Evolutionary conservation across 2,888 invertebrate genomes (phyloP), one percentile per base, ranked within the genome.

Genomic region (Nemapogon koenigi): DNA sequence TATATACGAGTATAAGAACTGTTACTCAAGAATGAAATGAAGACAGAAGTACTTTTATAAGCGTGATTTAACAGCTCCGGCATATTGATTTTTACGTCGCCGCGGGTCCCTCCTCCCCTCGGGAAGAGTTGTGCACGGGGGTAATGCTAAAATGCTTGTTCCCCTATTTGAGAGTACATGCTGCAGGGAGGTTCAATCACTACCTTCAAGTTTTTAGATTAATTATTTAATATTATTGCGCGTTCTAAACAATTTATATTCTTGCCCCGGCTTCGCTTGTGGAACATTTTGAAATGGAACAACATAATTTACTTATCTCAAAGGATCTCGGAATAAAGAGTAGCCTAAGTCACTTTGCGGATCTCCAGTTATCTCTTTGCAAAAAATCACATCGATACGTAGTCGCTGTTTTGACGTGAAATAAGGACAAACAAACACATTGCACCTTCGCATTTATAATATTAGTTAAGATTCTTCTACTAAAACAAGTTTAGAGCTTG

Each of bases 41-140:
- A 80, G 81, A 81, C 81, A 80, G 80, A 78, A 78, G 69, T 75
- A 78, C 78, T 75, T 78, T 80, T 79, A 79, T 80, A 80, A 80
- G 79, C 85, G 85, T 86, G 86, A 86, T 86, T 86, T 86, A 86
- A 85, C 85, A 85, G 85, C 85, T 85, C 85, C 84, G 84, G 85
- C 85, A 85, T 81, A 81, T 81, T 80, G 80, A 79, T 80, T 80
- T 79, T 79, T 79, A 79, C 80, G 78, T 76, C 78, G 78, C 75
- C 75, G 75, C 73, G 73, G 75, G 75, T 69, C 73, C 68, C 71
- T 71, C 66, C 71, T 59, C 62, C 60, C 63, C 44, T 68, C 73
- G 73, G 75, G 78, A 75, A 76, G 78, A 76, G 78, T 76, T 78
- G 75, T 73, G 76, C 78, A 75, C 76, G 76, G 78, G 78, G 78